Evolutionary conservation across 2,888 invertebrate species (phyloP).

Genomic region (Eristalis intricaria): DNA sequence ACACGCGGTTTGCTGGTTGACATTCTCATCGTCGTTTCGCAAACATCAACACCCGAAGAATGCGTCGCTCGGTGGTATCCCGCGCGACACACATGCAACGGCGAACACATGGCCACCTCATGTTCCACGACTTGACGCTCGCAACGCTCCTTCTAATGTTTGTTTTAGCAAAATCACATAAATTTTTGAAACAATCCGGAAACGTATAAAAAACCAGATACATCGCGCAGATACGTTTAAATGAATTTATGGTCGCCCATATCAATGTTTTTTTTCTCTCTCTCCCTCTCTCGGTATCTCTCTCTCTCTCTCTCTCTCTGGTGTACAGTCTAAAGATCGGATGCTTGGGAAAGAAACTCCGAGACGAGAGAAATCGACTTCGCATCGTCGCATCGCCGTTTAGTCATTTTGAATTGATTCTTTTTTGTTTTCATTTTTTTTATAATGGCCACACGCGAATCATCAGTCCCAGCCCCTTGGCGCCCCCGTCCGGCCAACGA

Average conservation of each 20-base stretch:
- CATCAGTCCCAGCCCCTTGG: not conserved
- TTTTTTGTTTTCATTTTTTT: not conserved
- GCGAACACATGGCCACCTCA: slow-evolving; percentile 47
- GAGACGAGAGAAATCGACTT: slow-evolving; percentile 24
- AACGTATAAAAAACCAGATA: slow-evolving; percentile 42
- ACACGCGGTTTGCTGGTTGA: slow-evolving; percentile 5
- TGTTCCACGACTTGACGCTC: slow-evolving; percentile 26
- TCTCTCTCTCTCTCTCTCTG: not conserved
- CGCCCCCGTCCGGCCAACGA: not conserved
- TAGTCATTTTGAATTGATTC: slow-evolving; percentile 12
- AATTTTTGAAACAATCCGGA: slow-evolving; percentile 52
- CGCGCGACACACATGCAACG: slow-evolving; percentile 28
- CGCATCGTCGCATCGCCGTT: not conserved
- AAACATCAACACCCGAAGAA: slow-evolving; percentile 1
- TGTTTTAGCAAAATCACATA: slow-evolving; percentile 56
- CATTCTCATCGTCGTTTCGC: not conserved
- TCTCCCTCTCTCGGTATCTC: too few relatives aligned
- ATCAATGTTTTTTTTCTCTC: not conserved
- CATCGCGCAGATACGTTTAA: slow-evolving; percentile 26
- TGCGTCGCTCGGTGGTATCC: not conserved
- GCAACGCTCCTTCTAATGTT: slow-evolving; percentile 30
- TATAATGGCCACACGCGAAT: slow-evolving; percentile 56
- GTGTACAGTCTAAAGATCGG: not conserved
- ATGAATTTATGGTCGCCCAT: slow-evolving; percentile 50
- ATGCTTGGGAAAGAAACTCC: slow-evolving; percentile 10